Evolutionary conservation across 1,140 invertebrate species (phyloP).

Genomic region (Theocolax elegans): DNA sequence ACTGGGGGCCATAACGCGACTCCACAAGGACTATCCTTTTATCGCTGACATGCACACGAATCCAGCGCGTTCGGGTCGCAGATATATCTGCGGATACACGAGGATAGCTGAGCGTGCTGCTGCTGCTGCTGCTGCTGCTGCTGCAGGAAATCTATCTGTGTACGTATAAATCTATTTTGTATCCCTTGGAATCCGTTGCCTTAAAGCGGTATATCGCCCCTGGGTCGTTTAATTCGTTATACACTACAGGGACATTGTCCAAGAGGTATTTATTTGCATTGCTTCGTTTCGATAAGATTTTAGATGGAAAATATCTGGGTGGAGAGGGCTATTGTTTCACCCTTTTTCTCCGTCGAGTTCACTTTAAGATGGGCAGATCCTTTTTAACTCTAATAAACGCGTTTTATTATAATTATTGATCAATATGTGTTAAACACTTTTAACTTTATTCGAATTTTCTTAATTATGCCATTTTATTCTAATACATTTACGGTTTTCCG

Average conservation of each 20-base stretch:
- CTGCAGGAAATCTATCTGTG: conserved; percentile 15
- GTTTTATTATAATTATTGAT: no score
- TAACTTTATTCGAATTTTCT: no score
- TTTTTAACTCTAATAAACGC: no score
- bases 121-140: not conserved
- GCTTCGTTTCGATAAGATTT: conserved; percentile 1
- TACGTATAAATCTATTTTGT: conserved; percentile 37
- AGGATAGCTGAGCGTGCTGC: not conserved
- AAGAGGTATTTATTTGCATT: not conserved
- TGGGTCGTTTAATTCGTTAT: conserved; percentile 16
- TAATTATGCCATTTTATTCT: no score
- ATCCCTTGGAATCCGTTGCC: conserved; percentile 15
- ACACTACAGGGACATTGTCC: not conserved
- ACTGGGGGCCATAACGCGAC: conserved; percentile 11
- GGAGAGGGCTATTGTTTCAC: no score
- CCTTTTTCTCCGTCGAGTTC: not conserved
- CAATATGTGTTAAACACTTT: no score
- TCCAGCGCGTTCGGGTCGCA: not conserved
- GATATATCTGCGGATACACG: not conserved
- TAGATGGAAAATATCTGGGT: not conserved
- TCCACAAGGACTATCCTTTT: conserved; percentile 34
- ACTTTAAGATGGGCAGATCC: no score
- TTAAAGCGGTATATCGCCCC: conserved; percentile 1
- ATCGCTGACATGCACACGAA: conserved; percentile 36
- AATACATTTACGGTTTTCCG: no score